A percentile compares a stretch with the other conserved stretches of the same genome.
Conservation (phyloP, 2,888 invertebrate species). For the Ennomos quercinarius region DNA sequence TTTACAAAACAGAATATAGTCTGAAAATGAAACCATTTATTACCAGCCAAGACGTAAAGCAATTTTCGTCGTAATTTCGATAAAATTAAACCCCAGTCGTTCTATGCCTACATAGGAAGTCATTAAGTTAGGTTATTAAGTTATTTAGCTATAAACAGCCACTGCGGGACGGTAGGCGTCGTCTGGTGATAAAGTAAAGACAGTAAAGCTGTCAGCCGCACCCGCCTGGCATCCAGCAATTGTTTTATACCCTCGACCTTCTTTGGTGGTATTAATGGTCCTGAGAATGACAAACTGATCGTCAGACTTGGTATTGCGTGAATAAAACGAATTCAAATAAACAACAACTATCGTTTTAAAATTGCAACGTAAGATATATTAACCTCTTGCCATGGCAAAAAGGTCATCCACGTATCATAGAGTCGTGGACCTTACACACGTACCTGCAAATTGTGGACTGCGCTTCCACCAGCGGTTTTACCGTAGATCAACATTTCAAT, state of each 20-base stretch:
- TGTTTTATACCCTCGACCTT: conserved; percentile 30
- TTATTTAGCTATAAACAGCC: conserved; percentile 43
- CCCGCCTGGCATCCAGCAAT: conserved; percentile 35
- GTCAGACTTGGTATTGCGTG: conserved; percentile 10
- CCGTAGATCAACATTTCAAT: no score
- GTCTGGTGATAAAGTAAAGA: conserved; percentile 38
- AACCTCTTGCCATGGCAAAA: no score
- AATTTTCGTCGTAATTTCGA: conserved; percentile 23
- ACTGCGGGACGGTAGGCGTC: conserved; percentile 31
- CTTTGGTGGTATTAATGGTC: conserved; percentile 27
- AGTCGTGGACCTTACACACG: no score
- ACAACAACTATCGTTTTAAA: no score
- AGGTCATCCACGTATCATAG: no score
- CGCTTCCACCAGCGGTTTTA: no score
- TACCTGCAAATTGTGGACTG: no score
- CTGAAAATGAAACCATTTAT: not conserved
- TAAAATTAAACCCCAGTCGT: conserved; percentile 28
- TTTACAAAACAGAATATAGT: no score
- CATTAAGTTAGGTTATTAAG: conserved; percentile 34
- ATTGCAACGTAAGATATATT: no score
- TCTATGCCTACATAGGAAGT: conserved; percentile 29
- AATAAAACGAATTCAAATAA: conserved; percentile 1
- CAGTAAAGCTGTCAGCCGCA: conserved; percentile 54
- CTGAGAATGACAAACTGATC: conserved; percentile 20
- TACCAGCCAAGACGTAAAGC: conserved; percentile 11